Percentiles rank a stretch among this genome's conserved stretches.
These are phyloP conservation scores for Aramus guarauna DNA, from an alignment of 2,113 vertebrate genomes.

Conservation along the genomic window DNA sequence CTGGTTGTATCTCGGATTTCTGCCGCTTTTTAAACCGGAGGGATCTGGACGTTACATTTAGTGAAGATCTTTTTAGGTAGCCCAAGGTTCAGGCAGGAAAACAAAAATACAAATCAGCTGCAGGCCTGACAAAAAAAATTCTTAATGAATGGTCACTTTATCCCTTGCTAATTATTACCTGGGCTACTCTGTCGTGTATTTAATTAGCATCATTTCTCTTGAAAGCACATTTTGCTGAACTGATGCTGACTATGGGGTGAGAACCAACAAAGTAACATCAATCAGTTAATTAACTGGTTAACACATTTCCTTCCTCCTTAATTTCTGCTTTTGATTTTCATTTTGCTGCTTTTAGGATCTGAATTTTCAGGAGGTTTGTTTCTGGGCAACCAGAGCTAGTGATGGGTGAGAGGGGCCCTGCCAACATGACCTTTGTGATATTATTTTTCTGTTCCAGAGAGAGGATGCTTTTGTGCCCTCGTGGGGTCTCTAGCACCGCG, in stretches of 20 bases:
- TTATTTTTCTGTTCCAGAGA: neutral
- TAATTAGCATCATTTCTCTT: constrained; percentile 49
- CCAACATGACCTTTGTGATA: neutral
- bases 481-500: neutral
- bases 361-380: constrained; percentile 9
- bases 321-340: constrained; percentile 39
- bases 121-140: neutral
- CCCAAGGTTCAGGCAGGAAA: neutral
- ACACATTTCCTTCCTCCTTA: constrained; percentile 45
- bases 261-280: constrained; percentile 47
- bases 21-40: constrained; percentile 31
- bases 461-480: neutral
- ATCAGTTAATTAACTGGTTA: constrained; percentile 50
- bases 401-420: neutral
- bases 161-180: constrained; percentile 45
- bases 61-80: neutral
- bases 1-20: constrained; percentile 63
- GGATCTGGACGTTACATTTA: neutral
- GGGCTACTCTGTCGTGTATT: neutral
- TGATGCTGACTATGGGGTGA: neutral
- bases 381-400: neutral
- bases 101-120: neutral
- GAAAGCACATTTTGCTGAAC: constrained; percentile 30
- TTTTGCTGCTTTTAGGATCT: constrained; percentile 2
- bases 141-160: neutral